Evolutionary conservation across 2,113 vertebrate genomes (phyloP).

Genomic region (Amblyopsis rosae): DNA sequence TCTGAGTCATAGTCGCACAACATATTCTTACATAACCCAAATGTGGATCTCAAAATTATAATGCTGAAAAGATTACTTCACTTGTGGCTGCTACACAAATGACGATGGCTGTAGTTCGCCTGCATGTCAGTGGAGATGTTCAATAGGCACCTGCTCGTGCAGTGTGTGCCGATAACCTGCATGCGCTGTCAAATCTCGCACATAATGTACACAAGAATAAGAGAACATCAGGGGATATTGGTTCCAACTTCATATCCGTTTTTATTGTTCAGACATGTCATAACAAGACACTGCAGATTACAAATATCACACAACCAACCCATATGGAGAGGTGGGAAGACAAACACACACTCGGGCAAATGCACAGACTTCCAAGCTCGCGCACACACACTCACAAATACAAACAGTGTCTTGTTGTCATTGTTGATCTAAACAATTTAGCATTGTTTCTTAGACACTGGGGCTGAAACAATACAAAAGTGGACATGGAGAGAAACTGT

Average conservation of each 20-base stretch:
- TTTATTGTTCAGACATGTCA: conserved; percentile 73
- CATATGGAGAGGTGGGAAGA: conserved; percentile 38
- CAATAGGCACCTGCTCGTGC: conserved; percentile 37
- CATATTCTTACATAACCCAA: no score
- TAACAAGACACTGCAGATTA: conserved; percentile 54
- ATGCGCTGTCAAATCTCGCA: no score
- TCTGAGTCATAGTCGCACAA: no score
- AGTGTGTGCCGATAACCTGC: no score
- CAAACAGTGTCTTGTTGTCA: conserved; percentile 18
- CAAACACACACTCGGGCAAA: conserved; percentile 32
- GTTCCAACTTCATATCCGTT: conserved; percentile 64
- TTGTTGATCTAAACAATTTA: conserved; percentile 29
- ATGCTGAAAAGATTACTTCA: no score
- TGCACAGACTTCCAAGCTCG: conserved; percentile 20
- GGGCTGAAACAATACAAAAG: conserved; percentile 3
- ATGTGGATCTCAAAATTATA: no score
- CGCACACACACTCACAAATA: conserved; percentile 30
- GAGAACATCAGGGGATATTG: conserved; percentile 33
- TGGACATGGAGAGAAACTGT: conserved; percentile 17
- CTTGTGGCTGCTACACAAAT: no score
- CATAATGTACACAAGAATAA: conserved; percentile 16
- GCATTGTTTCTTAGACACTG: background rate
- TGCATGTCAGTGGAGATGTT: no score
- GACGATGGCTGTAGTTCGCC: no score
- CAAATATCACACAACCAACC: conserved; percentile 44